Evolutionary conservation across 1,140 invertebrate genomes (phyloP), one percentile per base, ranked within the genome.

Genomic region (Cydia splendana): DNA sequence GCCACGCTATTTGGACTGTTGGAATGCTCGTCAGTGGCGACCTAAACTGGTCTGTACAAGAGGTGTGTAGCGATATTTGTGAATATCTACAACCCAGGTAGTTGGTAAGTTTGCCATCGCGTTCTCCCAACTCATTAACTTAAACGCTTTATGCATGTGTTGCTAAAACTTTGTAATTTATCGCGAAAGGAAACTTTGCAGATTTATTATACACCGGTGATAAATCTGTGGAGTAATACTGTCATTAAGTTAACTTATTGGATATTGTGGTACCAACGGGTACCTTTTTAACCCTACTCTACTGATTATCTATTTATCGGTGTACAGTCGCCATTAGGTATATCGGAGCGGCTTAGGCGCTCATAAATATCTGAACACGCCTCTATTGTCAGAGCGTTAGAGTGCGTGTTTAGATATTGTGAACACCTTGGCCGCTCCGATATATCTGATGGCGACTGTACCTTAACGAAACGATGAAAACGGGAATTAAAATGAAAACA

Each of bases 121-220:
- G 34, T 18, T 38, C 34, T 38, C 30, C 5, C 30, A n/a, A 71
- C 30, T 67, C 65, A 38, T 71, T 71, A 71, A 71, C 67, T 34
- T 71, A 71, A 71, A 71, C 67, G 67, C 30, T n/a, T 30, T 38
- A 67, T 71, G 67, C 67, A 71, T 71, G 67, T 71, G 67, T 71
- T 71, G 38, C 30, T 71, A 20, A 18, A 71, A 71, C 67, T 71
- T 71, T 18, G 34, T 38, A 71, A 71, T 71, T 71, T 71, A 71
- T 71, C 34, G 67, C n/a, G 20, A 20, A 62, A 12, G 53, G 53
- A 24, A 62, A 62, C 57, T 62, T 62, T 10, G 2, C 5, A 62
- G 12, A 62, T 62, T 62, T 62, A 62, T 62, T 62, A 62, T 62
- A 62, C 20, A 62, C 18, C 4, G 9, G 57, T 62, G 57, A 62